Conservation (phyloP, 2,888 invertebrate species). For the Napeogenes inachia region DNA sequence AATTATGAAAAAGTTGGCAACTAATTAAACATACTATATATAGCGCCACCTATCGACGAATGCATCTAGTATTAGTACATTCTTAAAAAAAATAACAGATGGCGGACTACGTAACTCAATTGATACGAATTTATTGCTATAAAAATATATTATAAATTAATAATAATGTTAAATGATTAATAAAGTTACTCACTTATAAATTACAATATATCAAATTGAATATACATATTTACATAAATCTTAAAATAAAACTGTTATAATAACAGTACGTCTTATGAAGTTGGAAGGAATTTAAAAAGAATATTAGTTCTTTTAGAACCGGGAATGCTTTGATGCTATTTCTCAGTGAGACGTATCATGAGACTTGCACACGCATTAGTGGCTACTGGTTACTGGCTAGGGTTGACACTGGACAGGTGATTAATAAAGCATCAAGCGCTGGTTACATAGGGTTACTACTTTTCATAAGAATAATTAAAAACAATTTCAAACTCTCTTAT, state of each 20-base stretch:
- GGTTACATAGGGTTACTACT: not conserved
- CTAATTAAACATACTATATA: conserved; percentile 11
- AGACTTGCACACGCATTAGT: conserved; percentile 34
- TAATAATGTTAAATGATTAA: too few species aligned
- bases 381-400: conserved; percentile 25
- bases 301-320: not conserved
- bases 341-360: conserved; percentile 44
- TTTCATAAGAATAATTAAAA: not conserved
- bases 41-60: conserved; percentile 36
- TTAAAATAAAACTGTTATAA: not conserved
- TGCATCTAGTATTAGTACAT: not conserved
- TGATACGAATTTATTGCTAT: too few species aligned
- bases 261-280: conserved; percentile 4
- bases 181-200: too few species aligned
- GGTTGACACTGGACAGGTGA: conserved; percentile 30
- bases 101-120: not conserved
- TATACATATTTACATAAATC: not conserved
- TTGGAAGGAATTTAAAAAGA: conserved; percentile 9
- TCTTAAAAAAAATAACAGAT: conserved; percentile 3
- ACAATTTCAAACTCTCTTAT: too few species aligned
- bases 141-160: too few species aligned
- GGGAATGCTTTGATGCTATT: conserved; percentile 32
- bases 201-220: too few species aligned
- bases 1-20: too few species aligned
- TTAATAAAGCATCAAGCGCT: conserved; percentile 6